Evolutionary conservation across 1,140 invertebrate genomes (phyloP).

Genomic region (Drosophila baimaii): DNA sequence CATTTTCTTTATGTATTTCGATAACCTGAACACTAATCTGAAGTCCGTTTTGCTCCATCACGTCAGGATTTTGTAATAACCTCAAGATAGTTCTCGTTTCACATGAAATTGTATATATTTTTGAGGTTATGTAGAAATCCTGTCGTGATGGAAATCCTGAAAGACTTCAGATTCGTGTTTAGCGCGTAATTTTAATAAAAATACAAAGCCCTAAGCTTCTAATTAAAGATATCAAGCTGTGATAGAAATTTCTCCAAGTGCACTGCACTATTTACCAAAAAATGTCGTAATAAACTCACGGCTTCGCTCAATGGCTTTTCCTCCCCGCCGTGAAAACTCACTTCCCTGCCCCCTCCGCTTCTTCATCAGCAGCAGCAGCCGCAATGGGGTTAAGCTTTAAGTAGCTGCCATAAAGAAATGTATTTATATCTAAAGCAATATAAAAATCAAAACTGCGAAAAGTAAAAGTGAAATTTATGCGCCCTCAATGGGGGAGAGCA

Average conservation of each 20-base stretch:
- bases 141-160: too few relatives aligned
- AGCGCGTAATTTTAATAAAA: too few relatives aligned
- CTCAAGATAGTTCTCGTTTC: too few relatives aligned
- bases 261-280: slow-evolving; percentile 14
- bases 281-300: slow-evolving; percentile 32
- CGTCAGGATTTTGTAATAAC: too few relatives aligned
- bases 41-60: too few relatives aligned
- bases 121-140: too few relatives aligned
- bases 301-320: slow-evolving; percentile 1
- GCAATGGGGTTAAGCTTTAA: slow-evolving; percentile 9
- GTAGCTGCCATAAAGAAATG: slow-evolving; percentile 45
- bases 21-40: too few relatives aligned
- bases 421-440: slow-evolving; percentile 38
- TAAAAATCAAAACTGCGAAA: slow-evolving; percentile 43
- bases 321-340: not conserved
- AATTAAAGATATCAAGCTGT: not conserved
- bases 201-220: not conserved
- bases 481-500: slow-evolving; percentile 39
- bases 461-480: slow-evolving; percentile 75
- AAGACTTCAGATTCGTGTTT: too few relatives aligned
- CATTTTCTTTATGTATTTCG: too few relatives aligned
- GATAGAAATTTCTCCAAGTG: not conserved
- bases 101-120: too few relatives aligned
- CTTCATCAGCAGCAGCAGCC: slow-evolving; percentile 2
- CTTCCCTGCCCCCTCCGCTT: not conserved